Base-by-base conservation (phyloP, 2,888 invertebrate genomes). In the Pterostichus niger region DNA sequence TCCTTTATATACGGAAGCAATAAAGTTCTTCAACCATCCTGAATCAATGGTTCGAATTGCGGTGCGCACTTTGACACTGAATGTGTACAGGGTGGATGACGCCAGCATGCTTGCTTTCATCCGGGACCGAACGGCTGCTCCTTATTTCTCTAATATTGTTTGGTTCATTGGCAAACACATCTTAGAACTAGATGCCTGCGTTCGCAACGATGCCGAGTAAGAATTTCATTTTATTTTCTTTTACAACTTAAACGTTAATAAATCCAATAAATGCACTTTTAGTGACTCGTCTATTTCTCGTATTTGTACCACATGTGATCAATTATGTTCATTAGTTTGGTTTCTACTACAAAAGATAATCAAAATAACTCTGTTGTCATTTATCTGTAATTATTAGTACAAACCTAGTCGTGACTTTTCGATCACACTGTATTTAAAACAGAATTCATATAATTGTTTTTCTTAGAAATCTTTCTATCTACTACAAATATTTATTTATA, bases 41-140 rank as follows among this genome's bases (percentile, higher is more conserved):
- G 99, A 99, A 91, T 97, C 97, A 49, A 99, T 99, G 99, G 99
- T 99, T 46, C 93, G 99, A 71, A 99, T 99, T 86, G 99, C 99
- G 2, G 99, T 99, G 11, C 92, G 99, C 84, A 99, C 99, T 10
- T 93, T 99, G 85, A 98, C 99, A 0, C 92, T 99, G 56, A 99
- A 99, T 91, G 99, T 99, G 0, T 99, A 98, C 88, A 92, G 94
- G 91, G 98, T 99, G 46, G 96, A 97, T 88, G 98, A 98, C 90
- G 94, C 94, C 64, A 97, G 97, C 84, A 99, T 99, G 99, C 91
- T 99, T 85, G 93, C 96, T 85, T 99, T 99, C 89, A 99, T 99
- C 85, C 92, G 98, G 88, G 98, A 99, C 90, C 95, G 96, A 90
- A 99, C 99, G 49, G 99, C 99, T 9, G 98, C 98, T 35, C 98